A percentile compares a stretch with the other conserved stretches of the same genome.
phyloP scores from a whole-genome alignment of 2,888 invertebrate species.

The Euzetes globulus region DNA sequence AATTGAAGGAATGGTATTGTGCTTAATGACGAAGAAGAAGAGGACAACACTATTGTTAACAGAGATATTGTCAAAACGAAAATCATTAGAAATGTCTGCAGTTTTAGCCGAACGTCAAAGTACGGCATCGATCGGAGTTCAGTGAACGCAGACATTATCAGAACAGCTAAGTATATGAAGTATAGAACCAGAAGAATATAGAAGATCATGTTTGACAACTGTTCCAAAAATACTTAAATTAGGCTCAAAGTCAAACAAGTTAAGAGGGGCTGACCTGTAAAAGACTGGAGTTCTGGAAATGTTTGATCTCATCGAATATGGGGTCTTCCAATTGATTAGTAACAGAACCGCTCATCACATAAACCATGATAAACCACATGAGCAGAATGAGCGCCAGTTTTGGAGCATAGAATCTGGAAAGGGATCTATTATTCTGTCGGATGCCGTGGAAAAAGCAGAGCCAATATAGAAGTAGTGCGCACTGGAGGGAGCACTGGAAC shows the following conservation, averaged over 20 bases:
- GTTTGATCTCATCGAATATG: constrained; percentile 68
- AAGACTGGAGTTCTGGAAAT: constrained; percentile 25
- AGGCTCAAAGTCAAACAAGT: no score
- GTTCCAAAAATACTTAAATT: constrained; percentile 46
- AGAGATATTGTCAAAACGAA: constrained; percentile 36
- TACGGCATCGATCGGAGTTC: constrained; percentile 94
- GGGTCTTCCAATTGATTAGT: constrained; percentile 81
- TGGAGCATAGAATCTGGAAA: constrained; percentile 78
- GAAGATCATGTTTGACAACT: constrained; percentile 87
- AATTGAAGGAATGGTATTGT: constrained; percentile 36
- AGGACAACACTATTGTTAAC: constrained; percentile 34
- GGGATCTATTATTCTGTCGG: constrained; percentile 72
- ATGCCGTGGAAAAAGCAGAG: constrained; percentile 79
- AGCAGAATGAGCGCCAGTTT: constrained; percentile 78
- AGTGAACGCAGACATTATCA: constrained; percentile 81
- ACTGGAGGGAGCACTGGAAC: constrained; percentile 81
- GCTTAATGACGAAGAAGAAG: constrained; percentile 27
- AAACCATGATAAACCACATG: constrained; percentile 77
- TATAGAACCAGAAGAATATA: constrained; percentile 75
- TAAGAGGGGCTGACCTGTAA: constrained; percentile 8
- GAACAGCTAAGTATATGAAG: constrained; percentile 69
- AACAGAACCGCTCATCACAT: constrained; percentile 81
- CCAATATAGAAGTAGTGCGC: constrained; percentile 83
- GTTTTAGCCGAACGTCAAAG: constrained; percentile 55
- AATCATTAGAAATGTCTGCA: constrained; percentile 36